A percentile compares a stretch with the other conserved stretches of the same genome.
Evolutionary conservation across 2,888 invertebrate genomes (phyloP).

Genomic region (Pristionchus fissidentatus): DNA sequence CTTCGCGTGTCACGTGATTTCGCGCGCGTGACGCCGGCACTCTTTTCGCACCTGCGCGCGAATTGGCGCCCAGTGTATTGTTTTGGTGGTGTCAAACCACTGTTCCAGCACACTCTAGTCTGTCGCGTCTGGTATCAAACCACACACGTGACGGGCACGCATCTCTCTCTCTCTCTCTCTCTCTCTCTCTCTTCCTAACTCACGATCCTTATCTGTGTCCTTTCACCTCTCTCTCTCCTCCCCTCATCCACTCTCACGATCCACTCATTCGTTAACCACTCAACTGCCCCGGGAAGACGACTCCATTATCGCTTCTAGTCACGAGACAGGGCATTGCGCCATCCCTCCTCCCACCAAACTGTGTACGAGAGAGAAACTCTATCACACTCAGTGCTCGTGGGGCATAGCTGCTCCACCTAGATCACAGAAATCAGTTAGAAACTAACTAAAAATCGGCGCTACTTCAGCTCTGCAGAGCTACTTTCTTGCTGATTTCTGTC

Average conservation of each 20-base stretch:
- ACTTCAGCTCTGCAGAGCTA: no score
- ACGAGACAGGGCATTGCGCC: slow-evolving; percentile 24
- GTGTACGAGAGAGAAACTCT: no score
- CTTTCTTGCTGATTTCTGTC: no score
- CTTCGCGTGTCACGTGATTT: slow-evolving; percentile 19
- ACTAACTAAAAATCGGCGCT: no score
- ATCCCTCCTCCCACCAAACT: background rate
- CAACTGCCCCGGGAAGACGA: no score
- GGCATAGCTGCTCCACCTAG: no score
- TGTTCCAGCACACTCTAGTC: background rate
- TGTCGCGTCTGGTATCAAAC: background rate
- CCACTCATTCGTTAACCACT: no score
- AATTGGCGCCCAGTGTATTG: no score
- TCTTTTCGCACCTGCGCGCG: background rate
- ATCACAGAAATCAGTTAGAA: no score
- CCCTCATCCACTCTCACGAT: background rate
- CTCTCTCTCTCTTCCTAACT: background rate
- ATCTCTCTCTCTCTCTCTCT: background rate
- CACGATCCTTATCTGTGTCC: slow-evolving; percentile 41
- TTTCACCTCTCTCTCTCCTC: slow-evolving; percentile 14
- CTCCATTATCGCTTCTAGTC: slow-evolving; percentile 28
- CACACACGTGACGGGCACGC: slow-evolving; percentile 13
- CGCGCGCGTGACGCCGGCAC: background rate
- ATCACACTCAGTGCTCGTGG: no score
- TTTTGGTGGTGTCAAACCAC: no score